Conservation (phyloP, 2,113 vertebrate genomes). For the Nycticryphes semicollaris region DNA sequence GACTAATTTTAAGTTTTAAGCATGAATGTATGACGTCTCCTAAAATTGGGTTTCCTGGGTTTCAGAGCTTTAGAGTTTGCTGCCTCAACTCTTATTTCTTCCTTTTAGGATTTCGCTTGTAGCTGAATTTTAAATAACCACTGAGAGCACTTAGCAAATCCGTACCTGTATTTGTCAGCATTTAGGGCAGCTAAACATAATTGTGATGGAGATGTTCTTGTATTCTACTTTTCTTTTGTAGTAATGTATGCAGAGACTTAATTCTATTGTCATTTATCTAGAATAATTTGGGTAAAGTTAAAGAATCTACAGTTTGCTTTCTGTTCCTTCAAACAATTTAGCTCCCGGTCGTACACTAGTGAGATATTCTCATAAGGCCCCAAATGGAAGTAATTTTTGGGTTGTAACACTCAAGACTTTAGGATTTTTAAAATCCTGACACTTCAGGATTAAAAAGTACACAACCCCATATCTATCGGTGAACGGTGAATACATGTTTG, state of each 20-base stretch:
- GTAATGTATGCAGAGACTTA: neutral
- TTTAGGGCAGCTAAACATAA: neutral
- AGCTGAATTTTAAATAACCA: neutral
- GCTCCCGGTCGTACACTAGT: neutral
- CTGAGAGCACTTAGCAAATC: neutral
- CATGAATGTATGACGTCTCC: neutral
- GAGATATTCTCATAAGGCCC: constrained; percentile 39
- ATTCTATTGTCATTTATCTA: neutral
- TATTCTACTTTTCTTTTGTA: constrained; percentile 4
- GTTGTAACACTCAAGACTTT: constrained; percentile 45
- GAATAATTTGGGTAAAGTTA: neutral
- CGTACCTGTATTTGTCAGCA: neutral
- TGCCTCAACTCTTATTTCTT: neutral
- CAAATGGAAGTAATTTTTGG: constrained; percentile 31
- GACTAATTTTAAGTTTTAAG: neutral
- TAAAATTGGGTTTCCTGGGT: neutral
- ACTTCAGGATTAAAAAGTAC: constrained; percentile 39
- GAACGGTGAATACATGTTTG: neutral
- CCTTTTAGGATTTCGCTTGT: neutral
- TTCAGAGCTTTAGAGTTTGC: neutral
- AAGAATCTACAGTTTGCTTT: neutral
- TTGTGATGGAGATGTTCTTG: neutral
- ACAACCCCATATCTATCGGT: neutral
- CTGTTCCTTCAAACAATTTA: neutral
- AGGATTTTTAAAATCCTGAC: constrained; percentile 33